Conservation (phyloP, 2,888 invertebrate genomes). For the Heliconius erato region DNA sequence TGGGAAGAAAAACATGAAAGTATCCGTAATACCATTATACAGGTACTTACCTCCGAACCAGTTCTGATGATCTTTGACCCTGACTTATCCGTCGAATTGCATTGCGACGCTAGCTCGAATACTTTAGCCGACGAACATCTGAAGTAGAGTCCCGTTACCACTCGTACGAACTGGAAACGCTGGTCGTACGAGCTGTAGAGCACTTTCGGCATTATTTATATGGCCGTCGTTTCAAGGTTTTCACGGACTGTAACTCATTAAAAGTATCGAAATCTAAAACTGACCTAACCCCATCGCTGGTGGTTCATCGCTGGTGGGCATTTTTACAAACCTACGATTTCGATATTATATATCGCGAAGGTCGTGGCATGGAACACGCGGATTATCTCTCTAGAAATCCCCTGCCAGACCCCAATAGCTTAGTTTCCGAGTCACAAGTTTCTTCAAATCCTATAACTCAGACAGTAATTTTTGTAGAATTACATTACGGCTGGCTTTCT, state of each 20-base stretch:
- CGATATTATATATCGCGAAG: conserved; percentile 52
- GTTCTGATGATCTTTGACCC: conserved; percentile 51
- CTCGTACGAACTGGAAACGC: too few relatives aligned
- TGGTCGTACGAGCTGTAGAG: conserved; percentile 51
- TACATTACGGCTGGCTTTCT: conserved; percentile 51
- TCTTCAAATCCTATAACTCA: too few relatives aligned
- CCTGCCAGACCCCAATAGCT: conserved; percentile 36
- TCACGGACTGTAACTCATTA: conserved; percentile 43
- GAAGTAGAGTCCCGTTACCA: too few relatives aligned
- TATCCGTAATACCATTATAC: conserved; percentile 41
- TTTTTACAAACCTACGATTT: conserved; percentile 52
- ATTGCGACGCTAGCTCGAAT: conserved; percentile 51
- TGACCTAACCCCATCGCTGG: conserved; percentile 55
- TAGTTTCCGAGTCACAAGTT: conserved; percentile 15
- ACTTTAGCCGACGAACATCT: too few relatives aligned
- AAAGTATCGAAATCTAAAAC: conserved; percentile 51
- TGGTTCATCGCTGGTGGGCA: conserved; percentile 58
- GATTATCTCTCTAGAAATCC: conserved; percentile 51
- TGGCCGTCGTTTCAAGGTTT: conserved; percentile 35
- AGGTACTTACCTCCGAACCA: conserved; percentile 41
- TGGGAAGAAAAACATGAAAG: conserved; percentile 51
- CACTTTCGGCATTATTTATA: conserved; percentile 40
- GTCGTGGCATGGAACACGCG: too few relatives aligned
- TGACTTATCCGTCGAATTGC: conserved; percentile 46
- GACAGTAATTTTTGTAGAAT: too few relatives aligned